Evolutionary conservation across 2,888 invertebrate genomes (phyloP), one percentile per base, ranked within the genome.

Genomic region (Andrena praecox): DNA sequence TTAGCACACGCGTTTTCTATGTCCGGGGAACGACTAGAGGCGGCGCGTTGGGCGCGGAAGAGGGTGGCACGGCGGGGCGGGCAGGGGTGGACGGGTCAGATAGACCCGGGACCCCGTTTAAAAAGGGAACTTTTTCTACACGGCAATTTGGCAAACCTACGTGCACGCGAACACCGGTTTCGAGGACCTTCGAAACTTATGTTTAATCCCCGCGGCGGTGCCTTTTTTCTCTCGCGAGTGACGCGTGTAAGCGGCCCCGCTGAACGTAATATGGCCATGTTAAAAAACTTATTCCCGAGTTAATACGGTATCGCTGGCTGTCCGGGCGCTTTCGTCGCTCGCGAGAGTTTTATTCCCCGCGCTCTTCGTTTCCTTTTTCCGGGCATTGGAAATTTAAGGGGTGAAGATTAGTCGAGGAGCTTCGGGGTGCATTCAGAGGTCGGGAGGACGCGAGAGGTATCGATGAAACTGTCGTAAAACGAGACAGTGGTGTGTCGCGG

Each of bases 111-210:
- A 77, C 81, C 56, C 42, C 24, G 85, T 76, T 78, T 76, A 80
- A 88, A 56, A 56, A 87, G 85, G 73, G 87, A 91, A 91, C 88
- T 90, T 90, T 90, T 89, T 88, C 90, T 91, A 89, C 91, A 90
- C 88, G 89, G 90, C 91, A 91, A 92, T 92, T 92, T 92, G 89
- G 90, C 89, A 90, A 90, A 91, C 84, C 90, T 87, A 87, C 87
- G 87, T 85, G 87, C 85, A 85, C 85, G 89, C 87, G 90, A 89
- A 82, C 88, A 81, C 67, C 82, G 81, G 64, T 86, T 88, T 87
- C 90, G 85, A 93, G 92, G 87, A 90, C 91, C 90, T 91, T 93
- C 89, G 87, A 92, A 93, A 92, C 90, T 93, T 92, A 89, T 88
- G 73, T 75, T 75, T 60, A 78, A 78, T 68, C 74, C 77, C 71